Conservation (phyloP, 2,113 vertebrate genomes). For the Leptodactylus fuscus region DNA sequence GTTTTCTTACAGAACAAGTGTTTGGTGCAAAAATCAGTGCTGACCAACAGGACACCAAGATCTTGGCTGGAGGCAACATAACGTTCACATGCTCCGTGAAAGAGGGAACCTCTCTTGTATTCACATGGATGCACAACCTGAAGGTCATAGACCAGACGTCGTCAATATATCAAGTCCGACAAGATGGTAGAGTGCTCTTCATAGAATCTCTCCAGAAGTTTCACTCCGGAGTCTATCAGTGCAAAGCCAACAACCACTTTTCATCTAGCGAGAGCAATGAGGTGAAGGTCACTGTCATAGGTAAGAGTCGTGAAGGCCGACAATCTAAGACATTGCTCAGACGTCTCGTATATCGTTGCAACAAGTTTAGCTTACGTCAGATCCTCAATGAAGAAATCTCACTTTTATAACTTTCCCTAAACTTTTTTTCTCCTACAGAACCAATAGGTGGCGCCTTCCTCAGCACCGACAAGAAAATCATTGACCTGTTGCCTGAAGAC, state of each 20-base stretch:
- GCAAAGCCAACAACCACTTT: not conserved
- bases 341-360: too few species aligned
- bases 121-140: not conserved
- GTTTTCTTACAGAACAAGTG: not conserved
- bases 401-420: not conserved
- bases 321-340: too few species aligned
- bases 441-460: not conserved
- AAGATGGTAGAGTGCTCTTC: not conserved
- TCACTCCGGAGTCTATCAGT: not conserved
- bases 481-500: not conserved
- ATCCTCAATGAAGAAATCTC: not conserved
- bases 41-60: not conserved
- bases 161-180: not conserved
- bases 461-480: not conserved
- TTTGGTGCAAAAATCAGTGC: not conserved
- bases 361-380: too few species aligned
- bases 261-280: not conserved
- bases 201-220: not conserved
- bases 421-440: not conserved
- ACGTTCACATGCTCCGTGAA: not conserved
- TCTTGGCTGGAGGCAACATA: conserved; percentile 2
- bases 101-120: not conserved
- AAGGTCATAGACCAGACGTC: not conserved
- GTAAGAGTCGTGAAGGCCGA: not conserved
- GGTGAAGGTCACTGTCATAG: not conserved